phyloP scores from a whole-genome alignment of 2,888 invertebrate genomes.

The Rhagonycha fulva region DNA sequence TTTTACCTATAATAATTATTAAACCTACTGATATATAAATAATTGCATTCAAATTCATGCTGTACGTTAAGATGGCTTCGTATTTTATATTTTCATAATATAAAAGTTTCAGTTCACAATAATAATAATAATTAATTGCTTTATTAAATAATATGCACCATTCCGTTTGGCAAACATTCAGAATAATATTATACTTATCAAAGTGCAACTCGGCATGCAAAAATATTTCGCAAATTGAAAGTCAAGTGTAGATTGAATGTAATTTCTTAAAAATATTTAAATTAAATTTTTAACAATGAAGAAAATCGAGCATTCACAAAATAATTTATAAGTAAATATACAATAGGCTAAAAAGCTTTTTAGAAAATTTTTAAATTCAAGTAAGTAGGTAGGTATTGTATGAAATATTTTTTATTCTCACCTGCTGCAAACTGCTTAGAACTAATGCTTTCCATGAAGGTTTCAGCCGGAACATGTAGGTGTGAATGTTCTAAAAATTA shows the following conservation, averaged over 20 bases:
- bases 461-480: slow-evolving; percentile 29
- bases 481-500: slow-evolving; percentile 28
- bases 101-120: background rate
- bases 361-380: background rate
- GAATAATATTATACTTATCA: background rate
- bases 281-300: background rate
- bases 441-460: slow-evolving; percentile 29
- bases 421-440: slow-evolving; percentile 30
- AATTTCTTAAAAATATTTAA: background rate
- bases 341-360: background rate
- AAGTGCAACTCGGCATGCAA: background rate
- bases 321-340: background rate
- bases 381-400: background rate
- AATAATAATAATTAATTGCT: background rate
- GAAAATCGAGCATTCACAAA: background rate
- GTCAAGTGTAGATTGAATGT: background rate
- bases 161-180: background rate
- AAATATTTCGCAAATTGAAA: background rate
- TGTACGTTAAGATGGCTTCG: background rate
- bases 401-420: slow-evolving; percentile 16
- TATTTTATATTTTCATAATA: background rate
- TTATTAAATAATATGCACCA: background rate
- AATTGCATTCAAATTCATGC: background rate
- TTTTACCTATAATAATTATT: background rate
- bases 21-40: background rate